phyloP scores from a whole-genome alignment of 2,113 vertebrate genomes.

The Chroicocephalus ridibundus region DNA sequence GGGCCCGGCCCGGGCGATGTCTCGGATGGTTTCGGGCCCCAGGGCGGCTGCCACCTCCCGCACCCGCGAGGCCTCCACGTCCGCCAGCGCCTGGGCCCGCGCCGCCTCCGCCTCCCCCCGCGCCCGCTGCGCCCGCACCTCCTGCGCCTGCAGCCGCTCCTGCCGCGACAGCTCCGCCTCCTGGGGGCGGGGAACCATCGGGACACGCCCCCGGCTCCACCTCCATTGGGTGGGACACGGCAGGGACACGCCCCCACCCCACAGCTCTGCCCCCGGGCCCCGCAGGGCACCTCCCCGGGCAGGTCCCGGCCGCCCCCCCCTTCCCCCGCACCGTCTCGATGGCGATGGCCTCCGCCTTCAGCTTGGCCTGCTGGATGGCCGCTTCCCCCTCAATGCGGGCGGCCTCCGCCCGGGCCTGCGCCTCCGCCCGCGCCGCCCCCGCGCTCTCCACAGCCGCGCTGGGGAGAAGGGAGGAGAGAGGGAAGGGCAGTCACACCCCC shows the following conservation, averaged over 20 bases:
- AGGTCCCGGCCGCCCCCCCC: neutral
- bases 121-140: slow-evolving; percentile 77
- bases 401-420: slow-evolving; percentile 81
- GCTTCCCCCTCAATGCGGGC: slow-evolving; percentile 87
- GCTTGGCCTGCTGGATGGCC: slow-evolving; percentile 84
- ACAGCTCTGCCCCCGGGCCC: neutral
- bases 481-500: too few species aligned
- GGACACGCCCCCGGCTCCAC: neutral
- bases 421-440: slow-evolving; percentile 84
- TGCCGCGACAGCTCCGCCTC: slow-evolving; percentile 66
- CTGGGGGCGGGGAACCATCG: too few species aligned
- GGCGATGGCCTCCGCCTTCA: slow-evolving; percentile 80
- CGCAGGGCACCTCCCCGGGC: neutral
- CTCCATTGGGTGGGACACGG: neutral
- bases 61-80: slow-evolving; percentile 81
- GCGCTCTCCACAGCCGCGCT: slow-evolving; percentile 88
- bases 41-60: slow-evolving; percentile 73
- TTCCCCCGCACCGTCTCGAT: slow-evolving; percentile 76
- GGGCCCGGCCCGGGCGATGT: slow-evolving; percentile 83
- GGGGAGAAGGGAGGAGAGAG: neutral
- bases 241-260: neutral
- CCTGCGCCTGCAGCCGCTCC: slow-evolving; percentile 78
- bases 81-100: slow-evolving; percentile 74
- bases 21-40: slow-evolving; percentile 79
- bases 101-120: slow-evolving; percentile 79